A percentile compares a stretch with the other conserved stretches of the same genome.
These are phyloP conservation scores for Trachythela sp. DNA, from an alignment of 64 coral and sea anemone species.

Conservation along the genomic window DNA sequence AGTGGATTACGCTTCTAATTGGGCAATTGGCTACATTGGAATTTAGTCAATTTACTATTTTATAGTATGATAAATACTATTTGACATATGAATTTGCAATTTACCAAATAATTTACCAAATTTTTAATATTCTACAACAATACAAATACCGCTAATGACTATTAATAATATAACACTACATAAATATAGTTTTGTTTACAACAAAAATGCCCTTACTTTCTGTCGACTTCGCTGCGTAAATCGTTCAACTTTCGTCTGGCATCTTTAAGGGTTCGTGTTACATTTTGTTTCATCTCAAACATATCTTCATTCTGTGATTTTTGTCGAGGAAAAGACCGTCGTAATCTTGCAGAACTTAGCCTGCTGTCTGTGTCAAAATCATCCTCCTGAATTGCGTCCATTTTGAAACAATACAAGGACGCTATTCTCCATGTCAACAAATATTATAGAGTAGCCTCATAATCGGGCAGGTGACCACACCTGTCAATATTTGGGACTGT, in stretches of 20 bases:
- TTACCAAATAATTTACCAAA: too few species aligned
- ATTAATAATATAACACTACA: not conserved
- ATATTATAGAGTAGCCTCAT: not conserved
- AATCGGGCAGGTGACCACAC: conserved; percentile 3
- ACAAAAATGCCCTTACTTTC: conserved; percentile 64
- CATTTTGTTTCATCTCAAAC: conserved; percentile 79
- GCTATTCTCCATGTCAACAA: not conserved
- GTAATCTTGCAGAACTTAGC: not conserved
- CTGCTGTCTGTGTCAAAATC: not conserved
- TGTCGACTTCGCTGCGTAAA: conserved; percentile 78
- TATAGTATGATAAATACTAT: too few species aligned
- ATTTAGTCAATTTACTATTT: too few species aligned
- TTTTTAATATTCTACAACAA: too few species aligned
- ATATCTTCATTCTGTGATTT: conserved; percentile 55
- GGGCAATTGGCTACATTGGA: too few species aligned
- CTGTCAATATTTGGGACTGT: not conserved
- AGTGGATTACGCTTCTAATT: too few species aligned
- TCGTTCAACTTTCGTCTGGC: conserved; percentile 68
- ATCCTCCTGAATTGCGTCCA: not conserved
- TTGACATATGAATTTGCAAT: too few species aligned
- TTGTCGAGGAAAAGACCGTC: not conserved
- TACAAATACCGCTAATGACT: too few species aligned
- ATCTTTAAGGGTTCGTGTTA: conserved; percentile 81
- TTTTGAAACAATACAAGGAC: not conserved
- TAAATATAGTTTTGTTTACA: not conserved